Conservation (phyloP, 2,113 vertebrate species). For the Cnemophilus loriae region DNA sequence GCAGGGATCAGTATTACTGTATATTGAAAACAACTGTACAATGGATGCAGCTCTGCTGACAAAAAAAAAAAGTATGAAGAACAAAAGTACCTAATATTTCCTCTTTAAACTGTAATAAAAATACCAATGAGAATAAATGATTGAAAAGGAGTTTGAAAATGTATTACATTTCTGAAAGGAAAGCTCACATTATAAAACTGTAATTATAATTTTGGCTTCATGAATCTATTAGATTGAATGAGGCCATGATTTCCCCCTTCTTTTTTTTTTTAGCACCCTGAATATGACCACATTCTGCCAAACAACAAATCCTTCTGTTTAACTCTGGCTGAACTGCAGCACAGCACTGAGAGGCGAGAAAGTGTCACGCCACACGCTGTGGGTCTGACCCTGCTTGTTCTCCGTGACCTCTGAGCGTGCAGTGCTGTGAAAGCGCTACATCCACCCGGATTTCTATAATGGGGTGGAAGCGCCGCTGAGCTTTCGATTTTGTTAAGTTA, state of each 20-base stretch:
- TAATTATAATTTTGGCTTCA: background rate
- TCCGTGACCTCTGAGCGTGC: rapidly evolving
- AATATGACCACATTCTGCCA: background rate
- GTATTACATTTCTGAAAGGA: background rate
- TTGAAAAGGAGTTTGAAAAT: background rate
- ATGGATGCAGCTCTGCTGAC: background rate
- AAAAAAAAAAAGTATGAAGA: background rate
- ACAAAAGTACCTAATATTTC: background rate
- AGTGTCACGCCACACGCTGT: background rate
- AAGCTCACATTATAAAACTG: background rate
- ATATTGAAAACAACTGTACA: background rate
- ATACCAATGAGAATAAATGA: background rate
- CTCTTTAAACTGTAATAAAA: background rate
- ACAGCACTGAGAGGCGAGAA: background rate
- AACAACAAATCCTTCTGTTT: background rate
- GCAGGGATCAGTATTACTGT: background rate
- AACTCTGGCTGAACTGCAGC: background rate
- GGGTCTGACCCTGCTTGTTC: background rate
- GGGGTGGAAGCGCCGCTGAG: background rate
- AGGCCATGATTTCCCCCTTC: background rate
- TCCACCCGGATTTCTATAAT: background rate
- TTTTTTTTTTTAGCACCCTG: background rate
- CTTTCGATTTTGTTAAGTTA: rapidly evolving
- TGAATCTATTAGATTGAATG: background rate
- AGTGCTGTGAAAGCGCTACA: background rate